Conservation (phyloP, 92 coral and sea anemone genomes). For the Parazoanthus atlanticus region DNA sequence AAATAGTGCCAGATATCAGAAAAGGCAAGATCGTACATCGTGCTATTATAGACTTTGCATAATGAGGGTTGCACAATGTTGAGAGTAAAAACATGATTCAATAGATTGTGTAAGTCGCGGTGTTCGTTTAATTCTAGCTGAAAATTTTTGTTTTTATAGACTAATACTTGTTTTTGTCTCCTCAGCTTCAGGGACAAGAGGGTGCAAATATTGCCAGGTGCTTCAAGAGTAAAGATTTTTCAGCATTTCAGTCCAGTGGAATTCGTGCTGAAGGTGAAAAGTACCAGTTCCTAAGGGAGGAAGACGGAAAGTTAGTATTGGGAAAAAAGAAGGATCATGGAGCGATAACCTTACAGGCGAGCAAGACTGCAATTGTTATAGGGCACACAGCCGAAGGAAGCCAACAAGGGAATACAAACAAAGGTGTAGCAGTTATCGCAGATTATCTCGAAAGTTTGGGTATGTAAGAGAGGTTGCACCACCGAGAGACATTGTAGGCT, state of each 20-base stretch:
- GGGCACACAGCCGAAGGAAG: slow-evolving; percentile 59
- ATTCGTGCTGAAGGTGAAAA: slow-evolving; percentile 32
- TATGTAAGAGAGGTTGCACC: slow-evolving; percentile 37
- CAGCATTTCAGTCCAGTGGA: slow-evolving; percentile 46
- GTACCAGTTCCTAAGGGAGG: slow-evolving; percentile 64
- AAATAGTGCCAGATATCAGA: no score
- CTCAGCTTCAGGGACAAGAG: slow-evolving; percentile 29
- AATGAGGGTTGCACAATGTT: no score
- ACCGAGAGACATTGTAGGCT: slow-evolving; percentile 19
- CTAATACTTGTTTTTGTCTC: not conserved
- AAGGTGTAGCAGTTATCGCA: slow-evolving; percentile 71
- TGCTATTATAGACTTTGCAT: no score
- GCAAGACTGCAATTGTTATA: slow-evolving; percentile 69
- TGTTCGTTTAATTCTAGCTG: no score
- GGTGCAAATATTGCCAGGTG: slow-evolving; percentile 52
- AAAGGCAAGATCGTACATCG: no score
- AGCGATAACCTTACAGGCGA: slow-evolving; percentile 58
- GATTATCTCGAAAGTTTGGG: slow-evolving; percentile 68
- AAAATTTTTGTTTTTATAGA: no score
- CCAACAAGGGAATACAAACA: slow-evolving; percentile 76
- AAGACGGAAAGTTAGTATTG: slow-evolving; percentile 56
- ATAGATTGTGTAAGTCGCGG: no score
- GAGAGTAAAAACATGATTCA: no score
- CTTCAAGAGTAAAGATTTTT: slow-evolving; percentile 59
- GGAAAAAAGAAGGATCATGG: slow-evolving; percentile 58